Evolutionary conservation across 2,113 vertebrate species (phyloP).

Genomic region (Riparia riparia): DNA sequence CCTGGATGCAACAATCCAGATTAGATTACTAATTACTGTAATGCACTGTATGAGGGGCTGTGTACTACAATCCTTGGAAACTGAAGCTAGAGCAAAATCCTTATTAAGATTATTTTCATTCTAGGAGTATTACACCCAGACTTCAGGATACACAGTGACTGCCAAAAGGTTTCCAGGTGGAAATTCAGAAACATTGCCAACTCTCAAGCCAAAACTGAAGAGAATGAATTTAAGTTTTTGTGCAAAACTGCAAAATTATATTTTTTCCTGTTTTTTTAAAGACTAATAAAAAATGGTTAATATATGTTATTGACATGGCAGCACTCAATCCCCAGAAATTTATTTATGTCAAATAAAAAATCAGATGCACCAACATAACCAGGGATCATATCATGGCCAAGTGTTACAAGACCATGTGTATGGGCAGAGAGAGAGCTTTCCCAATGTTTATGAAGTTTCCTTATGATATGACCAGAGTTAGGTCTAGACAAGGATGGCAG

Average conservation of each 20-base stretch:
- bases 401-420: neutral
- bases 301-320: neutral
- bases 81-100: neutral
- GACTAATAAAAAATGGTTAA: neutral
- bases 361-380: neutral
- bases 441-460: neutral
- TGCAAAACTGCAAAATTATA: neutral
- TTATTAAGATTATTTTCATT: constrained; percentile 40
- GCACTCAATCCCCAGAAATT: neutral
- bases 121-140: neutral
- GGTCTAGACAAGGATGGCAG: neutral
- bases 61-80: neutral
- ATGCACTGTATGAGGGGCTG: neutral
- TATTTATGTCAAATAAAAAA: constrained; percentile 8
- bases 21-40: neutral
- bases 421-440: neutral
- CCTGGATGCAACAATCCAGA: neutral
- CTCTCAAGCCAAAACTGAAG: neutral
- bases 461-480: neutral
- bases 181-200: constrained; percentile 30
- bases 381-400: neutral
- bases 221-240: neutral
- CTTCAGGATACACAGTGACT: constrained; percentile 7
- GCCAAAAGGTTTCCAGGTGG: constrained; percentile 49
- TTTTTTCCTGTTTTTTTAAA: neutral